Evolutionary conservation across 2,113 vertebrate genomes (phyloP), one percentile per base, ranked within the genome.

Genomic region (Microtus richardsoni): DNA sequence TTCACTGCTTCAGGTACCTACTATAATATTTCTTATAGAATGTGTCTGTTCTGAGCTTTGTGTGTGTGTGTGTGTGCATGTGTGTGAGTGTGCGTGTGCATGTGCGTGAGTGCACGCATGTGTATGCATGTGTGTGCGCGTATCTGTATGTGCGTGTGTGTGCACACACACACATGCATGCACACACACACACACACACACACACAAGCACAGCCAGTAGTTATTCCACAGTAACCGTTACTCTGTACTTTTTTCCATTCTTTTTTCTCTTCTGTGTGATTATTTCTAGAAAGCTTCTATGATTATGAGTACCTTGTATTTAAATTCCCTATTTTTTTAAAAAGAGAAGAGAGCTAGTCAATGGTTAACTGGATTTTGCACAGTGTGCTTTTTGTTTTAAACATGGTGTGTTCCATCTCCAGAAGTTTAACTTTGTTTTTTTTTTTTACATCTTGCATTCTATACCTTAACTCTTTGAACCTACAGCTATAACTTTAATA

Each of bases 381-480:
- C 19, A 24, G 28, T 62, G 21, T 88, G n/a, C 3, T 79, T 91
- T 91, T 71, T 13, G 36, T 73, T 71, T 24, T 86, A 41, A 87
- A 86, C 41, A 86, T 89, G 90, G 12, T 52, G 2, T 5, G 71
- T 89, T 93, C 86, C 44, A 77, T 58, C 8, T 80, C 71, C 82
- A 39, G 26, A 74, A 96, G 12, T 88, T 90, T 96, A 68, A 79
- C 91, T 93, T 87, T 58, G 16, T 54, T 47, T 47, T 83, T 64
- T 88, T 49, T 92, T 54, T 82, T 47, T 68, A 58, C 5, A 58
- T 58, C 54, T 58, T 58, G 30, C 30, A 70, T 70, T 88, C 62
- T 92, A 4, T 83, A 30, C 75, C 26, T 85, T 88, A 70, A 70
- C 49, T 64, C 87, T 91, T 33, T 89, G 47, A 93, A 91, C 54